These are phyloP conservation scores for Apamea epomidion DNA, from an alignment of 2,888 invertebrate genomes.

Conservation along the genomic window DNA sequence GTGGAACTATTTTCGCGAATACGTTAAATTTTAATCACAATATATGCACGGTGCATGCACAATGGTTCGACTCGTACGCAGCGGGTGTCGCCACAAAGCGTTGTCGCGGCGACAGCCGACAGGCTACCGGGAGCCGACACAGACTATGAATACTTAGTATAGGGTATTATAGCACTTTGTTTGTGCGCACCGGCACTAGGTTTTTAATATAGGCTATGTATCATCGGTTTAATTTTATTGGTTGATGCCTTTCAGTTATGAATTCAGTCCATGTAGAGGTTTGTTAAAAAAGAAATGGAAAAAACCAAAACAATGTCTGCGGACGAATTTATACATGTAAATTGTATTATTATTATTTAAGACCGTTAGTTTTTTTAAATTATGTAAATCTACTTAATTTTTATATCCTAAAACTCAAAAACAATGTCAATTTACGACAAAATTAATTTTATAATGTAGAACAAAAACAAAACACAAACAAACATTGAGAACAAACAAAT, in stretches of 20 bases:
- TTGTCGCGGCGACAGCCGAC: slow-evolving; percentile 72
- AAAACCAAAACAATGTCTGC: background rate
- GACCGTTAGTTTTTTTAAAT: no score
- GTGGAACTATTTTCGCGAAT: slow-evolving; percentile 43
- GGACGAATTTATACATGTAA: no score
- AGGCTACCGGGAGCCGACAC: slow-evolving; percentile 69
- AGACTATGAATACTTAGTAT: slow-evolving; percentile 56
- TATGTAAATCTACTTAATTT: no score
- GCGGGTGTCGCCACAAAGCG: slow-evolving; percentile 79
- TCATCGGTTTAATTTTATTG: slow-evolving; percentile 23
- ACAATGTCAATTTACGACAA: background rate
- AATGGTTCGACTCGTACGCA: slow-evolving; percentile 61
- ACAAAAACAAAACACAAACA: no score
- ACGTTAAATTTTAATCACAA: slow-evolving; percentile 59
- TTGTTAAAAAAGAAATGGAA: background rate
- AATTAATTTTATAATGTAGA: background rate
- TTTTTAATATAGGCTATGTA: slow-evolving; percentile 48
- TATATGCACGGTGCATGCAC: slow-evolving; percentile 53
- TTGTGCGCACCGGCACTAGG: slow-evolving; percentile 35
- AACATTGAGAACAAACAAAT: background rate
- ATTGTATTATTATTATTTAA: no score
- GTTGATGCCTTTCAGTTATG: background rate
- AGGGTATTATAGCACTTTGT: slow-evolving; percentile 52
- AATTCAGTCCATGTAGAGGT: background rate
- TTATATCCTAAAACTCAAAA: no score